Conservation (phyloP, 2,797 vertebrate genomes). For the Erpetoichthys calabaricus region DNA sequence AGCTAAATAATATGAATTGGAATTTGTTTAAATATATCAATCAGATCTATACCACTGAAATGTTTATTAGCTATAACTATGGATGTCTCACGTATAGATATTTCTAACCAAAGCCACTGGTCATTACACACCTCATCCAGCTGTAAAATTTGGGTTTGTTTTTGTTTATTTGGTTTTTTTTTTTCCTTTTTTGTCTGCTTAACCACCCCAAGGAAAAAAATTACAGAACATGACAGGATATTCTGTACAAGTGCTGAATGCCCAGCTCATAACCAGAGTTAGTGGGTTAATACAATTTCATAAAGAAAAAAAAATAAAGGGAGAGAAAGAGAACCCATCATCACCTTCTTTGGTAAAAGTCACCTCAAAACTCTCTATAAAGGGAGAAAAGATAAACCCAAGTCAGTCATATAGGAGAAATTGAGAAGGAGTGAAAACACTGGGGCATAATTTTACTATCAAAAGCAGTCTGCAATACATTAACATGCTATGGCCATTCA, state of each 20-base stretch:
- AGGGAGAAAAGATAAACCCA: constrained; percentile 93
- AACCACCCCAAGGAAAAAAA: constrained; percentile 37
- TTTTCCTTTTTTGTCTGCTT: constrained; percentile 21
- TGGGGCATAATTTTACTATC: constrained; percentile 21
- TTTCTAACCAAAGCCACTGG: constrained; percentile 71
- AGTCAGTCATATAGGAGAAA: constrained; percentile 75
- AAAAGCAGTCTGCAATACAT: constrained; percentile 8
- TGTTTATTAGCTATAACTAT: constrained; percentile 24
- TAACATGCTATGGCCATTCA: too few species aligned
- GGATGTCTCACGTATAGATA: constrained; percentile 97
- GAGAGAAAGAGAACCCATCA: constrained; percentile 84
- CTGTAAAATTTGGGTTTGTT: constrained; percentile 22
- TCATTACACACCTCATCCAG: constrained; percentile 70
- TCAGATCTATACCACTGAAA: too few species aligned
- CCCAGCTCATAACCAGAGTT: constrained; percentile 73
- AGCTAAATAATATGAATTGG: too few species aligned
- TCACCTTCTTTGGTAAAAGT: constrained; percentile 99
- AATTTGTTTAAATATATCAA: too few species aligned
- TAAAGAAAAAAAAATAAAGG: constrained; percentile 47
- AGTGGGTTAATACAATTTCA: constrained; percentile 87
- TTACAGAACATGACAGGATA: constrained; percentile 67
- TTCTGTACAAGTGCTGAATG: constrained; percentile 82
- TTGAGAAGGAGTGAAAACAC: constrained; percentile 37
- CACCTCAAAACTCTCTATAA: constrained; percentile 99
- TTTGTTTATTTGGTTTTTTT: constrained; percentile 12